phyloP scores from a whole-genome alignment of 2,797 vertebrate genomes.

The Cyprinodon diabolis region DNA sequence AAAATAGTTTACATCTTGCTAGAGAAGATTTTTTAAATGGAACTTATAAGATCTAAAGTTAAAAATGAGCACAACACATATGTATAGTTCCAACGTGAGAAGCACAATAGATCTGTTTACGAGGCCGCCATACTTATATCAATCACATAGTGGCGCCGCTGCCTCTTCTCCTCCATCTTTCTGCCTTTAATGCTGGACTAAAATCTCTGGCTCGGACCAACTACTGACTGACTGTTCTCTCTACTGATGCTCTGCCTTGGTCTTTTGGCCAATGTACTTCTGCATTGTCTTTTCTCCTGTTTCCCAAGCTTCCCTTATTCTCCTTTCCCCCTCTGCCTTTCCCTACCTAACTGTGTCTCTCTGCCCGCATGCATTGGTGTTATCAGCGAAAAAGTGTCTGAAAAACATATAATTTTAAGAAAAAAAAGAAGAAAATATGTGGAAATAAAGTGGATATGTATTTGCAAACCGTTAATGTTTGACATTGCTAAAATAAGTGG shows the following conservation, averaged over 20 bases:
- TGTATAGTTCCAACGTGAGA: conserved; percentile 58
- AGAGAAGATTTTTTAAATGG: conserved; percentile 41
- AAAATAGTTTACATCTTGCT: conserved; percentile 49
- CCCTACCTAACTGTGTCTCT: conserved; percentile 74
- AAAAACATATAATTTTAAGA: conserved; percentile 71
- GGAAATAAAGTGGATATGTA: conserved; percentile 69
- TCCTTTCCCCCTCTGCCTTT: conserved; percentile 29
- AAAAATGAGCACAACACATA: conserved; percentile 62
- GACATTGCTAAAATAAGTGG: conserved; percentile 77
- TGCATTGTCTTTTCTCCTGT: conserved; percentile 54
- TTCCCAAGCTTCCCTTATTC: conserved; percentile 4
- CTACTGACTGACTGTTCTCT: conserved; percentile 68
- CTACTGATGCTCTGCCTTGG: conserved; percentile 72
- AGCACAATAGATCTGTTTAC: conserved; percentile 74
- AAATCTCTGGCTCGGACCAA: conserved; percentile 68
- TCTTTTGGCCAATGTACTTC: conserved; percentile 70
- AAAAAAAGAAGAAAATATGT: conserved; percentile 48
- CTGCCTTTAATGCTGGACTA: conserved; percentile 64
- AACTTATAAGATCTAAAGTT: conserved; percentile 45
- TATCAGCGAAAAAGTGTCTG: conserved; percentile 82
- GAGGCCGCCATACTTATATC: conserved; percentile 61
- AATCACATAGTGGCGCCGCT: conserved; percentile 52
- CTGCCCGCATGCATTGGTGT: conserved; percentile 93
- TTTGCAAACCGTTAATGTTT: conserved; percentile 77
- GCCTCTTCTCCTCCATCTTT: conserved; percentile 57